A percentile compares a stretch with the other conserved stretches of the same genome.
phyloP scores from a whole-genome alignment of 2,888 invertebrate genomes.

The Yponomeuta plumbellus region DNA sequence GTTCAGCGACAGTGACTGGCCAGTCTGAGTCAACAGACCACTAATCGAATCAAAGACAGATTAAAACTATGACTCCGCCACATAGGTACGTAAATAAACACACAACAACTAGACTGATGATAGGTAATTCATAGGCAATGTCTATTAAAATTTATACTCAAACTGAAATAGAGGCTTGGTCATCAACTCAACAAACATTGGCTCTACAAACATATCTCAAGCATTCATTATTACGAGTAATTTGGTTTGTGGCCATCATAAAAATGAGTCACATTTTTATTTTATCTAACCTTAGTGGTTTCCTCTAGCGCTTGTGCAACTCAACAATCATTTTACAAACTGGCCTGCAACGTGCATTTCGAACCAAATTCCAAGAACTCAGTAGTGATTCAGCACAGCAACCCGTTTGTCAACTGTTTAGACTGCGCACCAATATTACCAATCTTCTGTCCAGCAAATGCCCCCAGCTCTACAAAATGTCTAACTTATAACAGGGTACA shows the following conservation, averaged over 20 bases:
- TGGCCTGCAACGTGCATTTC: background rate
- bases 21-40: slow-evolving; percentile 1
- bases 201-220: background rate
- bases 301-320: slow-evolving; percentile 3
- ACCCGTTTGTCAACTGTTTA: background rate
- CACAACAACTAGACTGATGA: background rate
- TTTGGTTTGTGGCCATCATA: background rate
- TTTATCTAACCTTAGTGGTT: slow-evolving; percentile 1
- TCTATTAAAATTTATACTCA: background rate
- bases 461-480: slow-evolving; percentile 5
- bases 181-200: background rate
- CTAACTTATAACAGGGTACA: background rate
- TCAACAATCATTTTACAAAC: background rate
- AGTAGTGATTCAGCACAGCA: background rate
- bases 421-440: slow-evolving; percentile 11
- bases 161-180: background rate
- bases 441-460: slow-evolving; percentile 9
- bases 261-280: slow-evolving; percentile 5
- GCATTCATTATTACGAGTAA: background rate
- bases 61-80: background rate
- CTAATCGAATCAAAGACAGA: background rate
- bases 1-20: background rate
- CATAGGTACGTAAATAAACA: background rate
- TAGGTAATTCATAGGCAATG: background rate
- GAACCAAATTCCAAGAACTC: slow-evolving; percentile 9